These are phyloP conservation scores for Morpho helenor DNA, from an alignment of 2,888 invertebrate species.

Conservation along the genomic window DNA sequence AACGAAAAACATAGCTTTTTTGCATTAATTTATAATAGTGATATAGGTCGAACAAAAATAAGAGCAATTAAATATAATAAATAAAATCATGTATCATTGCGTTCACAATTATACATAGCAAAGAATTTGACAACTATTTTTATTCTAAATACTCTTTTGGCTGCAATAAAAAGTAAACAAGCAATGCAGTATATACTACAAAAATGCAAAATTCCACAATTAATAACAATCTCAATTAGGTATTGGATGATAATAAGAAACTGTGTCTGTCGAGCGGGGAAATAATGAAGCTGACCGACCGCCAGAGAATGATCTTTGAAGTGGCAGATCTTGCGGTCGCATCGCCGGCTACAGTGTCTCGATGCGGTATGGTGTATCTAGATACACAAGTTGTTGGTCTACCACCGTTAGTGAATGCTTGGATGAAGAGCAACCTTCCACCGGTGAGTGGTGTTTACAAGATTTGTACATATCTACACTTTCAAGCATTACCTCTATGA, in stretches of 20 bases:
- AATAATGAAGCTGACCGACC: conserved; percentile 89
- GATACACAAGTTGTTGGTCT: conserved; percentile 85
- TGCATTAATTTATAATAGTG: no score
- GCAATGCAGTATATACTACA: no score
- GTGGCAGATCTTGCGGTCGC: conserved; percentile 93
- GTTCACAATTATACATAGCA: no score
- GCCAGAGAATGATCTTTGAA: conserved; percentile 94
- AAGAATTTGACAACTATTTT: no score
- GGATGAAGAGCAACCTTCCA: conserved; percentile 81
- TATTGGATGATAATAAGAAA: conserved; percentile 94
- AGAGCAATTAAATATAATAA: no score
- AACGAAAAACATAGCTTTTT: no score
- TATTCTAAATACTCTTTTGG: no score
- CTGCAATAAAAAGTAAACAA: no score
- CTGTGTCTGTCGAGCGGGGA: conserved; percentile 94
- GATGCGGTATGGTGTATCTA: conserved; percentile 94
- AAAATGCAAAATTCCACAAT: neutral
- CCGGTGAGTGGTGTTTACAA: conserved; percentile 64
- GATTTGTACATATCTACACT: no score
- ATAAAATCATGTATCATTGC: no score
- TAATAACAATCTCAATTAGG: conserved; percentile 38
- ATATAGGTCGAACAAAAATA: no score
- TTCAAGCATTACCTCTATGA: no score
- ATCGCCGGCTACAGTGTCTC: conserved; percentile 93
- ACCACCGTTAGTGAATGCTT: conserved; percentile 84